A percentile compares a stretch with the other conserved stretches of the same genome.
Evolutionary conservation across 92 coral and sea anemone genomes (phyloP).

Genomic region (Muricea muricata): DNA sequence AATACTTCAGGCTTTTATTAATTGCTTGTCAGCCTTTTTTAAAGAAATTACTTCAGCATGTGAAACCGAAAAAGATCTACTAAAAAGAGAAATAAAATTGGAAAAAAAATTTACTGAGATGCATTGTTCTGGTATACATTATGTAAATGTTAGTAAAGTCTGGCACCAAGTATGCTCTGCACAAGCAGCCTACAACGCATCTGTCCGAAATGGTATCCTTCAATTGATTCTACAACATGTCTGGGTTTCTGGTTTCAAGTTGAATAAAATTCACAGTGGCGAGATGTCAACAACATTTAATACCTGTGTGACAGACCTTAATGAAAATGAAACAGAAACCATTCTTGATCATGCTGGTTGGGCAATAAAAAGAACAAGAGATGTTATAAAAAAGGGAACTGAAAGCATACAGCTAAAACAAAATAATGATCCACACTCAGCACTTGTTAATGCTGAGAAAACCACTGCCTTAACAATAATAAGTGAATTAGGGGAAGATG

Average conservation of each 20-base stretch:
- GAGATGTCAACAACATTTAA: no score
- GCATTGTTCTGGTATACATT: background rate
- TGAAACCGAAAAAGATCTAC: background rate
- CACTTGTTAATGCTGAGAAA: background rate
- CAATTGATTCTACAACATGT: conserved; percentile 42
- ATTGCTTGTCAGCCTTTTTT: background rate
- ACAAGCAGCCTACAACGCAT: background rate
- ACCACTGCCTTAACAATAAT: background rate
- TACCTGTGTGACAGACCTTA: background rate
- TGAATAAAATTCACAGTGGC: background rate
- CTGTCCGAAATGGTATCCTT: background rate
- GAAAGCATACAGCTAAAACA: background rate
- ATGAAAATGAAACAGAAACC: background rate
- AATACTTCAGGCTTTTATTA: no score
- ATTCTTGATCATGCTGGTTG: conserved; percentile 21
- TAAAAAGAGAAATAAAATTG: background rate
- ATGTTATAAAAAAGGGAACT: background rate
- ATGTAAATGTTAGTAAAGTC: background rate
- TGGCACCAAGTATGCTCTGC: background rate
- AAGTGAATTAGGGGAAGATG: background rate
- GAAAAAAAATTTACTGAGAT: background rate
- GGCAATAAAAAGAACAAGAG: conserved; percentile 25
- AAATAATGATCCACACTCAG: background rate
- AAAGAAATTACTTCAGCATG: background rate
- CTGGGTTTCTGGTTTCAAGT: conserved; percentile 13